A percentile compares a stretch with the other conserved stretches of the same genome.
Conservation (phyloP, 2,797 vertebrate species). For the Falco biarmicus region DNA sequence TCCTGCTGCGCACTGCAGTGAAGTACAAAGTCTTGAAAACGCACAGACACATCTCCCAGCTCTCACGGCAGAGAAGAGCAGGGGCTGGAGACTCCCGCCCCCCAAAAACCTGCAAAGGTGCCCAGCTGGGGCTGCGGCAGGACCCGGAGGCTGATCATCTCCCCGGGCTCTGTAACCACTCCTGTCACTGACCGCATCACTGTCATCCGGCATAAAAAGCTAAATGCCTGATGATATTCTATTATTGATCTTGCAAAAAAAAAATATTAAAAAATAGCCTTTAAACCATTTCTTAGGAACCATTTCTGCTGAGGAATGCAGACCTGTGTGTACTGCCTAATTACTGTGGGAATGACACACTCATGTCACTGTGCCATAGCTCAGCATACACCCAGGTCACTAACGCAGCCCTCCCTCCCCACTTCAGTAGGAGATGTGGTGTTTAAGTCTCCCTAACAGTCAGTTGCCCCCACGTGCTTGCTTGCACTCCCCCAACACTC, state of each 20-base stretch:
- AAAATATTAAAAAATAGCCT: neutral
- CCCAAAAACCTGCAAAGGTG: neutral
- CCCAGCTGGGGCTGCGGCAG: neutral
- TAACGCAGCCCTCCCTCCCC: neutral
- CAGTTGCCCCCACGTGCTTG: accelerated
- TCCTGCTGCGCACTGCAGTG: neutral
- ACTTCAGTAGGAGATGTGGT: neutral
- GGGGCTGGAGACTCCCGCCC: neutral
- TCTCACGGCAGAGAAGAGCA: neutral
- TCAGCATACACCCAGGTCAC: neutral
- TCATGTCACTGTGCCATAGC: neutral
- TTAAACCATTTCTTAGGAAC: neutral
- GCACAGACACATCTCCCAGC: neutral
- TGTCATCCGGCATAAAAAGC: neutral
- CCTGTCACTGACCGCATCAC: neutral
- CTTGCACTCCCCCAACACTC: neutral
- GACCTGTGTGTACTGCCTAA: neutral
- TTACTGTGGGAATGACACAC: neutral
- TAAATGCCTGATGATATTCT: neutral
- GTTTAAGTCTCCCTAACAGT: neutral
- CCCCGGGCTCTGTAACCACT: neutral
- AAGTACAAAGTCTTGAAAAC: neutral
- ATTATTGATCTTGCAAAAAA: neutral
- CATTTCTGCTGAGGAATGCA: neutral
- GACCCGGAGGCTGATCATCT: accelerated